Evolutionary conservation across 2,113 vertebrate species (phyloP).

Genomic region (Pseudois nayaur): DNA sequence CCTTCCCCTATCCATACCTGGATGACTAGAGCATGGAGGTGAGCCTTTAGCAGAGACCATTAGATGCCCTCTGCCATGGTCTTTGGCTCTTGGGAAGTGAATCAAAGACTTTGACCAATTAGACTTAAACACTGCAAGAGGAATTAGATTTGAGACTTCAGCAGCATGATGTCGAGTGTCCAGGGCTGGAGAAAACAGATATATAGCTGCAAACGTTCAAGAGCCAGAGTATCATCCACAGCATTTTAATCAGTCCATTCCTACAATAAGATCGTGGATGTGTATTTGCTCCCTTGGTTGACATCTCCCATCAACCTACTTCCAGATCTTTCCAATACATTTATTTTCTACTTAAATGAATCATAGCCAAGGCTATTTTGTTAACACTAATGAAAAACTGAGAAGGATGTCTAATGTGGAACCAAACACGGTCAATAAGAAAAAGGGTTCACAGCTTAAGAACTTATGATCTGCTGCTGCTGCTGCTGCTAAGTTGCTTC

Average conservation of each 20-base stretch:
- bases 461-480: neutral
- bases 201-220: neutral
- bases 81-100: neutral
- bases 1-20: accelerated
- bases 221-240: no score
- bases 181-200: neutral
- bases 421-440: neutral
- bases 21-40: neutral
- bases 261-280: neutral
- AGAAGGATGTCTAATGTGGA: neutral
- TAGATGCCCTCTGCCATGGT: neutral
- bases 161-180: neutral
- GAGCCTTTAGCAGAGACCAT: neutral
- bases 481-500: no score
- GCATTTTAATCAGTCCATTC: neutral
- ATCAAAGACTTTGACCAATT: neutral
- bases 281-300: neutral
- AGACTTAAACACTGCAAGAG: neutral
- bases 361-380: neutral
- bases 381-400: neutral
- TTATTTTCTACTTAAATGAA: neutral
- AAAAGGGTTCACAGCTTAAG: neutral
- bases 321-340: neutral
- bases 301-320: neutral
- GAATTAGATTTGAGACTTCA: neutral